Base-by-base conservation (phyloP, 2,113 vertebrate genomes). In the Engraulis encrasicolus region DNA sequence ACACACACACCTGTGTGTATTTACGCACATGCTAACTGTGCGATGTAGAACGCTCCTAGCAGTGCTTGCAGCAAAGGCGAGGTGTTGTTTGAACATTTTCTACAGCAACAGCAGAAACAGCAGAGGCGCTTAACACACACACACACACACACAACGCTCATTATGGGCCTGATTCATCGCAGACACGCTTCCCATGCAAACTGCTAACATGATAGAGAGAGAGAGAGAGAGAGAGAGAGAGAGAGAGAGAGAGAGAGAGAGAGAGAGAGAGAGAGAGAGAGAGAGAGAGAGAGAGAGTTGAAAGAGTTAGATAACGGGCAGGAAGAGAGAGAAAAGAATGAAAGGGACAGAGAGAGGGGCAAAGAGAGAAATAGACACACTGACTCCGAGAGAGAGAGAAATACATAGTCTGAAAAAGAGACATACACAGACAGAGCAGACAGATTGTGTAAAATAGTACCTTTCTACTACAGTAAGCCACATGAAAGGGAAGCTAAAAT, bases 141-240 rank as follows among this genome's bases (percentile, higher is more conserved):
- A 77, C 52, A 58, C 40, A 11, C 78, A 81, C 81, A 83, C 85
- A 17, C 89, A 66, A 78, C 83, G 88, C 92, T 93, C 90, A 92
- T 93, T 93, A 93, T 91, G 86, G 89, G 85, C 86, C 79, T 23
- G 86, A 92, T 91, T 84, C 86, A 87, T 85, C 90, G 89, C 88
- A 34, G 88, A 83, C 66, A 34, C 34, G 15, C 31, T 36, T 74
- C 27, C 34, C 66, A 34, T 74, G 66, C 66, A 74, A 74, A 74
- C 66, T 36, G 66, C 34, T 74, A 74, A 31, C 12, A 27, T 11
- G 17, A 36, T 34, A 87, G 79, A 80, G 80, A 84, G 90, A 50
- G 78, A 31, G 23, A 74, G 61, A 71, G 27, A 17, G 27, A 61
- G 6, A 61, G 20, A 61, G n/a, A n/a, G 7, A 23, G 58, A 61